These are phyloP conservation scores for Eurytoma californica DNA, from an alignment of 2,888 invertebrate species.

Conservation along the genomic window DNA sequence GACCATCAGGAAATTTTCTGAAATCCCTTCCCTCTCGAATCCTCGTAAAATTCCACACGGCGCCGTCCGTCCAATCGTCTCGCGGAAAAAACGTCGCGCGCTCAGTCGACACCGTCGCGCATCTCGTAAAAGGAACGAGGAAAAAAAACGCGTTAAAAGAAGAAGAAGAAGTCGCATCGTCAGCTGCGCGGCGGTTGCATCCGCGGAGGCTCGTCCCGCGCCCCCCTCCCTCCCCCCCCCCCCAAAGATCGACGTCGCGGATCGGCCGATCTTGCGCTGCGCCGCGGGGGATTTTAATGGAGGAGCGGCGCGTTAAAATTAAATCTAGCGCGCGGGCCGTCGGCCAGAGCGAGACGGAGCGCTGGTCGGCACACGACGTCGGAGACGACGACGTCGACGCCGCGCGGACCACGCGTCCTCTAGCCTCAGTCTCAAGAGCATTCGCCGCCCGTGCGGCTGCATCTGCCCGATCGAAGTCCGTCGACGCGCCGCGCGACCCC, in stretches of 20 bases:
- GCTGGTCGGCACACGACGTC: conserved; percentile 42
- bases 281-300: background rate
- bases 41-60: too few species aligned
- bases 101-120: too few species aligned
- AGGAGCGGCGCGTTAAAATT: conserved; percentile 70
- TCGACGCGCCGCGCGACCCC: background rate
- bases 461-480: conserved; percentile 4
- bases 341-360: background rate
- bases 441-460: conserved; percentile 68
- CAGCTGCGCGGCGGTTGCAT: background rate
- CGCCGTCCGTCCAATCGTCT: too few species aligned
- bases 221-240: too few species aligned
- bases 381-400: conserved; percentile 62
- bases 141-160: conserved; percentile 1
- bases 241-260: background rate
- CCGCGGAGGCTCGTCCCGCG: conserved; percentile 3
- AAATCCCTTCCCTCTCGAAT: too few species aligned
- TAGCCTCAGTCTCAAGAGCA: conserved; percentile 75
- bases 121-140: background rate
- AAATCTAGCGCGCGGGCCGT: conserved; percentile 68
- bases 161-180: too few species aligned
- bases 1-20: too few species aligned
- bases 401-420: conserved; percentile 67
- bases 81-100: too few species aligned
- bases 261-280: background rate